These are phyloP conservation scores for Ardeotis arabs DNA, from an alignment of 2,113 vertebrate genomes.

Conservation along the genomic window DNA sequence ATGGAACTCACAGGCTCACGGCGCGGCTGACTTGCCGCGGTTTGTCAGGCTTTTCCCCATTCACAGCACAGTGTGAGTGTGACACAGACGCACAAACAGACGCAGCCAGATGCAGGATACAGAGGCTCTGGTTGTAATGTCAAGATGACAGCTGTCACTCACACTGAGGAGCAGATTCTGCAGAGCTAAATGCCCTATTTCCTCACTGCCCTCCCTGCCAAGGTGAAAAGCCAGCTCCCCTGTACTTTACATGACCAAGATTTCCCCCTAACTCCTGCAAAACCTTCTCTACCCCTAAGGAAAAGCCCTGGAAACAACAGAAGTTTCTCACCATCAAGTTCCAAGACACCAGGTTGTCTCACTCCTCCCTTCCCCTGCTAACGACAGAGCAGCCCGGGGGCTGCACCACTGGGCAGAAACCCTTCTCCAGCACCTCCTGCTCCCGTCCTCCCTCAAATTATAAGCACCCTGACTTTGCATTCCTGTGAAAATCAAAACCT, in stretches of 20 bases:
- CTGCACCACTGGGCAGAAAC: not conserved
- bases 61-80: not conserved
- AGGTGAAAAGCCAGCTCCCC: not conserved
- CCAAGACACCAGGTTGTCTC: not conserved
- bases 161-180: not conserved
- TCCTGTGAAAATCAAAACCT: not conserved
- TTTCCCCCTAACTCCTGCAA: not conserved
- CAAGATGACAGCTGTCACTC: fast-evolving
- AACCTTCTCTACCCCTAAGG: not conserved
- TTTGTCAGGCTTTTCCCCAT: too few species aligned
- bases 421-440: fast-evolving
- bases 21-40: not conserved
- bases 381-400: not conserved
- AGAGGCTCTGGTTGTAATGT: not conserved
- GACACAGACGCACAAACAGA: not conserved
- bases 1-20: not conserved
- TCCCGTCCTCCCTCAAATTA: not conserved
- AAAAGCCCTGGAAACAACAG: not conserved
- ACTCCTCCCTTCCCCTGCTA: not conserved
- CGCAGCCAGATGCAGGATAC: not conserved
- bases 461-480: not conserved
- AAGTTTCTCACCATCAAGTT: not conserved
- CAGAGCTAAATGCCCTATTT: not conserved
- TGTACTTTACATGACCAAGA: not conserved
- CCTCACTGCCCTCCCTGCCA: not conserved